These are phyloP conservation scores for Orientallactaga sibirica DNA, from an alignment of 2,797 vertebrate species.

Conservation along the genomic window DNA sequence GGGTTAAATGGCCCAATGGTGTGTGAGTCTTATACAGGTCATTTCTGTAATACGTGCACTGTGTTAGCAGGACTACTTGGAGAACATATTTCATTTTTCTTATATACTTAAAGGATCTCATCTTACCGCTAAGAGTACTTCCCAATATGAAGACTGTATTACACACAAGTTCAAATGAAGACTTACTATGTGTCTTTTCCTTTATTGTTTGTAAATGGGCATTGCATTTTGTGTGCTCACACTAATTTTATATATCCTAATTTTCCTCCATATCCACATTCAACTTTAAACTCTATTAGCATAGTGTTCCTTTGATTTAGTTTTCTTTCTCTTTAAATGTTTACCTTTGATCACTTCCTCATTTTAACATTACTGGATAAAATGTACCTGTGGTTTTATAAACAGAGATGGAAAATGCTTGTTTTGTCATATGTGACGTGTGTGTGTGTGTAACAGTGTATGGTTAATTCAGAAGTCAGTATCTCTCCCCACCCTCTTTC, in stretches of 20 bases:
- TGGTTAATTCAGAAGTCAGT: not conserved
- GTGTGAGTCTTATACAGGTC: not conserved
- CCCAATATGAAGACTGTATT: not conserved
- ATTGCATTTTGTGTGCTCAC: not conserved
- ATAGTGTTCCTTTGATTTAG: not conserved
- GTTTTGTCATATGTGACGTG: not conserved
- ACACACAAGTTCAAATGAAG: not conserved
- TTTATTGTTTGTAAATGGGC: not conserved
- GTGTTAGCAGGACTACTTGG: not conserved
- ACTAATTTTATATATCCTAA: not conserved
- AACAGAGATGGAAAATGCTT: not conserved
- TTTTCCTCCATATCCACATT: not conserved
- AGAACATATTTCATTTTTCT: not conserved
- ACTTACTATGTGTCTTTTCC: not conserved
- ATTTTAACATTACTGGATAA: not conserved
- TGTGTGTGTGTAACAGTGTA: not conserved
- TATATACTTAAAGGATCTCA: conserved; percentile 2
- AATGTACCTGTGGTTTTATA: not conserved
- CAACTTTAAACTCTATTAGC: not conserved
- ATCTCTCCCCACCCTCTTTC: not conserved
- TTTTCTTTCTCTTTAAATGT: not conserved
- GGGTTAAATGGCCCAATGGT: not conserved
- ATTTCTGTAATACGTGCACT: not conserved
- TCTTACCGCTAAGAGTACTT: not conserved
- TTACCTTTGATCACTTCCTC: not conserved